Base-by-base conservation (phyloP, 2,113 vertebrate genomes). In the Natator depressus region DNA sequence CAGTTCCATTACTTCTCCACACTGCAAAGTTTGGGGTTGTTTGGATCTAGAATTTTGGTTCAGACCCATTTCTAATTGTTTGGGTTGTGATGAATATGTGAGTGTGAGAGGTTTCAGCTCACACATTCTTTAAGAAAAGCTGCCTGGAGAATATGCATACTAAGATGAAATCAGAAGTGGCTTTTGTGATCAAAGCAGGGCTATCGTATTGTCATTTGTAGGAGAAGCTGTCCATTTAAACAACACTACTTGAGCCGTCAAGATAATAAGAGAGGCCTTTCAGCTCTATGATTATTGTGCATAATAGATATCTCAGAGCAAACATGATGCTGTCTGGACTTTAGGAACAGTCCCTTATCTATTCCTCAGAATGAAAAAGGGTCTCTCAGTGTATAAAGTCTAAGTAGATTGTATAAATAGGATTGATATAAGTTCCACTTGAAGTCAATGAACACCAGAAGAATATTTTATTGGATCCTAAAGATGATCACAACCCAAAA, bases 1-100 rank as follows among this genome's bases (percentile, higher is more conserved):
- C 17, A 42, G 35, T 2, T 76, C 59, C 49, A 42, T 53, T 87
- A 53, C 29, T 84, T 86, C 42, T 42, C 87, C 62, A 47, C 53
- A n/a, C 82, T 19, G 0, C 10, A 42, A 76, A 85, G 49, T 35
- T 0, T 0, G 16, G 38, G 31, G 47, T 35, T 50, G 27, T 80
- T 80, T 65, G 24, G 17, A 42, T 0, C 0, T 1, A 31, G 79
- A 29, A 72, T 46, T 49, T n/a, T 76, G 72, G 42, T 27, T 85
- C 51, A 0, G 2, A 42, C 57, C 7, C 4, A 2, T 5, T 65
- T 22, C 10, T 0, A 46, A 47, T 24, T n/a, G 24, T 54, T 93
- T 72, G 25, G 89, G 42, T 7, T 10, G 54, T 25, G 75, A n/a
- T 11, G 35, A 1, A 25, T 29, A 47, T 8, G 42, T 42, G 10